Percentiles rank a stretch among this genome's conserved stretches.
Conservation (phyloP, 2,113 vertebrate species). For the Cepphus grylle region DNA sequence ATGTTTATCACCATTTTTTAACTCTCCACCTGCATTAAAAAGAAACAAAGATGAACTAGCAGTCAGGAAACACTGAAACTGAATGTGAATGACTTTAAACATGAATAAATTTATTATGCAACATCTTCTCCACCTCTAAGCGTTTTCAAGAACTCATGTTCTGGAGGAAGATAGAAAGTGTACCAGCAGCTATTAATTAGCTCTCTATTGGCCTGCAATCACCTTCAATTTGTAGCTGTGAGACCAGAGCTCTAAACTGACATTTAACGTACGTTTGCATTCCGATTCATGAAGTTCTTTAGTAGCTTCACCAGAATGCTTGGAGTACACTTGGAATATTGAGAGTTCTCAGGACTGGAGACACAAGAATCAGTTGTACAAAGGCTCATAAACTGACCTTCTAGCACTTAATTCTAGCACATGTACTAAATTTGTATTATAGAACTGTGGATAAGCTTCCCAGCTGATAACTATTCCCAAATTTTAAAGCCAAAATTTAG, state of each 20-base stretch:
- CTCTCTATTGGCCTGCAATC: neutral
- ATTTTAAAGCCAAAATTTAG: neutral
- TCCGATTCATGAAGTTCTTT: neutral
- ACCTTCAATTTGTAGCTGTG: neutral
- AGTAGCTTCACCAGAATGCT: neutral
- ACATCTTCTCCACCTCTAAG: neutral
- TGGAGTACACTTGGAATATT: neutral
- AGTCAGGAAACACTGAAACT: neutral
- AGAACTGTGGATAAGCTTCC: neutral
- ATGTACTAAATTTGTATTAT: neutral
- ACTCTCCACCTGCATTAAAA: neutral
- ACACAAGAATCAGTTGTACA: neutral
- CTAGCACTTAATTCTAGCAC: neutral
- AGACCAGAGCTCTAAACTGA: neutral
- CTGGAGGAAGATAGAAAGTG: neutral
- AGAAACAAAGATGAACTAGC: neutral
- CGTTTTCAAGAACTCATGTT: neutral
- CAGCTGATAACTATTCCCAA: neutral
- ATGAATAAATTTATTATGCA: neutral
- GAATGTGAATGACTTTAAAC: neutral
- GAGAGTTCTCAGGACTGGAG: neutral
- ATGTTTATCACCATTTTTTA: neutral
- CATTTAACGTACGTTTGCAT: accelerated
- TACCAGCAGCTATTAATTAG: neutral
- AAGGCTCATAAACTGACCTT: neutral